Evolutionary conservation across 2,113 vertebrate species (phyloP).

Genomic region (Pedionomus torquatus): DNA sequence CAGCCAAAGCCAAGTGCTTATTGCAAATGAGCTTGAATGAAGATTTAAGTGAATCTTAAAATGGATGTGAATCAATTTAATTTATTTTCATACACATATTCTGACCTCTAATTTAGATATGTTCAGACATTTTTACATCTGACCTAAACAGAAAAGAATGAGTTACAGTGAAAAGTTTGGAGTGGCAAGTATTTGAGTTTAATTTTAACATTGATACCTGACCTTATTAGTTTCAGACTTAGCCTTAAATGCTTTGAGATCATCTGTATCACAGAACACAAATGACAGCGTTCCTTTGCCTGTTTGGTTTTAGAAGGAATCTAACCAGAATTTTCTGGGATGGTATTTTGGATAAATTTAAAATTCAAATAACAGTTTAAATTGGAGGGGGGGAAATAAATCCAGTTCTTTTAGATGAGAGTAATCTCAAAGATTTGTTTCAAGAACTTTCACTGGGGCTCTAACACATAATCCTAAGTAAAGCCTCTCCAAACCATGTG

Average conservation of each 20-base stretch:
- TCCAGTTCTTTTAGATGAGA: neutral
- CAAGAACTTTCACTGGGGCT: neutral
- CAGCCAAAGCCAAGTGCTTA: neutral
- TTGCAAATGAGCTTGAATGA: neutral
- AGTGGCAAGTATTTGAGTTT: neutral
- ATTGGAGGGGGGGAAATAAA: neutral
- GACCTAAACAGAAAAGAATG: neutral
- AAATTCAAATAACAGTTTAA: neutral
- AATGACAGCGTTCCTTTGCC: neutral
- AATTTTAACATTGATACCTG: neutral
- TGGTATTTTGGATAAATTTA: neutral
- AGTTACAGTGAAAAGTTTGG: neutral
- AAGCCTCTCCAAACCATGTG: neutral
- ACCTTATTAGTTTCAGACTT: neutral
- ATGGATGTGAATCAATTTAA: neutral
- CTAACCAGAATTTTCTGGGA: accelerated
- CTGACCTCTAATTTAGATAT: neutral
- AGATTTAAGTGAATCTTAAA: neutral
- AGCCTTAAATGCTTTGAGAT: neutral
- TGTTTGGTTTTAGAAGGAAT: neutral
- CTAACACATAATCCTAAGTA: neutral
- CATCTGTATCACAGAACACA: neutral
- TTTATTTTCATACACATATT: neutral
- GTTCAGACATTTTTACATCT: neutral
- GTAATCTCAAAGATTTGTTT: neutral